Evolutionary conservation across 2,888 invertebrate genomes (phyloP).

Genomic region (Apamea anceps): DNA sequence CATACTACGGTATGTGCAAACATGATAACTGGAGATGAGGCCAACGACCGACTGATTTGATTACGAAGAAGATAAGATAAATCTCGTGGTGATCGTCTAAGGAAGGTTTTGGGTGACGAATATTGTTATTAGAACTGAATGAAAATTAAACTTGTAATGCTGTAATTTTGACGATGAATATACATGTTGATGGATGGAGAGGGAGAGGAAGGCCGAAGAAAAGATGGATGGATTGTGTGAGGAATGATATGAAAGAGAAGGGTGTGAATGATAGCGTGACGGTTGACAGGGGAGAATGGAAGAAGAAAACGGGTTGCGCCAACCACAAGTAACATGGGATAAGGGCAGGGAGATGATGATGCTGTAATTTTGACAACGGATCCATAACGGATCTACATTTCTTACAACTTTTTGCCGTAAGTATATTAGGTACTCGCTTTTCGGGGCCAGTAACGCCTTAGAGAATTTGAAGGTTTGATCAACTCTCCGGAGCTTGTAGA

Average conservation of each 20-base stretch:
- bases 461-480: neutral
- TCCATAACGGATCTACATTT: neutral
- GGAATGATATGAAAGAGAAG: too few relatives aligned
- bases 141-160: neutral
- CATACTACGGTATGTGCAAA: constrained; percentile 48
- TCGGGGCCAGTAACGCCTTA: neutral
- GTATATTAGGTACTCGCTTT: neutral
- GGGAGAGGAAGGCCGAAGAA: too few relatives aligned
- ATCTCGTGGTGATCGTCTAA: constrained; percentile 33
- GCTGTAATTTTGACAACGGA: neutral
- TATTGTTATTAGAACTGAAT: constrained; percentile 13
- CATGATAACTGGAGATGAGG: constrained; percentile 74
- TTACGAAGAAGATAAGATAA: constrained; percentile 73
- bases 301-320: too few relatives aligned
- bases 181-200: too few relatives aligned
- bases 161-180: neutral
- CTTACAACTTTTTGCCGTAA: neutral
- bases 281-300: too few relatives aligned
- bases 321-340: too few relatives aligned
- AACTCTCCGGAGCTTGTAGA: neutral
- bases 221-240: too few relatives aligned
- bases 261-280: too few relatives aligned
- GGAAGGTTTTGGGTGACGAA: constrained; percentile 29
- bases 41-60: constrained; percentile 74
- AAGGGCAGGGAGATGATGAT: too few relatives aligned